Evolutionary conservation across 2,113 vertebrate species (phyloP).

Genomic region (Microtus richardsoni): DNA sequence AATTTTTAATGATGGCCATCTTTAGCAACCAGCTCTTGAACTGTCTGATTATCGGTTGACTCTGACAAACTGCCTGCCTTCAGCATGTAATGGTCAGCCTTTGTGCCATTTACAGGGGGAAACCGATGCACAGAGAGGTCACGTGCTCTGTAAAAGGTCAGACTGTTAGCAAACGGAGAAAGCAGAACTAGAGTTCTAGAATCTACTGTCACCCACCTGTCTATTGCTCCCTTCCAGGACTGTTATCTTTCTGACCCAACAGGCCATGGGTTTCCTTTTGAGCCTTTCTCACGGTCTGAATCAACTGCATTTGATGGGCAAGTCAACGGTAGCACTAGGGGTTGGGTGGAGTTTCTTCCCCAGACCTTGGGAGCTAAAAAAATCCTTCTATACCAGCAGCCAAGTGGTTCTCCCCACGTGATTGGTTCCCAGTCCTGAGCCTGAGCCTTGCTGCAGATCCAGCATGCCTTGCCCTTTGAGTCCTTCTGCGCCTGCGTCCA

Average conservation of each 20-base stretch:
- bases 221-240: neutral
- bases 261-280: neutral
- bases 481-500: constrained; percentile 76
- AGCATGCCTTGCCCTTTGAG: constrained; percentile 27
- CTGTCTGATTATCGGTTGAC: neutral
- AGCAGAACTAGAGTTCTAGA: neutral
- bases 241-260: neutral
- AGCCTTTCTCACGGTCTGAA: too few relatives aligned
- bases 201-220: too few relatives aligned
- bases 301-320: neutral
- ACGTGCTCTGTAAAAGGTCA: neutral
- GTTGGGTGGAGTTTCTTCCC: neutral
- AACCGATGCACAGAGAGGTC: neutral
- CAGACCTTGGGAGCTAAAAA: neutral
- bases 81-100: neutral
- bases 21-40: neutral
- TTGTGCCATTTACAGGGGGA: neutral
- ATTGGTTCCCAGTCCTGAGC: neutral
- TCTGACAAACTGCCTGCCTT: neutral
- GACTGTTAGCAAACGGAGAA: neutral
- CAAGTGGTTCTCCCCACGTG: neutral
- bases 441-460: fast-evolving
- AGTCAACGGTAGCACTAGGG: neutral
- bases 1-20: constrained; percentile 9
- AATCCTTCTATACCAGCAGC: fast-evolving